Evolutionary conservation across 2,888 invertebrate genomes (phyloP), one percentile per base, ranked within the genome.

Genomic region (Drosophila birchii): DNA sequence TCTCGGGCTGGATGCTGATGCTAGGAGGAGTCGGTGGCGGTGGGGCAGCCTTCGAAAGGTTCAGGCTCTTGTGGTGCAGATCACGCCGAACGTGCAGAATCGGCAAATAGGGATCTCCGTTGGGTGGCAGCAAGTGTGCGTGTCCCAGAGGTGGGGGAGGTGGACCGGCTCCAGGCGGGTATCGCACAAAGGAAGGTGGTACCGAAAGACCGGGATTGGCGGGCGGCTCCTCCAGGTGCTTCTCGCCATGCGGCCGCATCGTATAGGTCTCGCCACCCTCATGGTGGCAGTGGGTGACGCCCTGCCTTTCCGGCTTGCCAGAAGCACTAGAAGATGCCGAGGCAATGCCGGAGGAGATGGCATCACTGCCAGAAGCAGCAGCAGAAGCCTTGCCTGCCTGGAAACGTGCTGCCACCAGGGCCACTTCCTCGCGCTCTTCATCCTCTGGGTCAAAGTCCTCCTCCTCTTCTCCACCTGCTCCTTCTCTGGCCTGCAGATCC

Each of bases 41-140:
- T n/a, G 62, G 62, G 6, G 62, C 69, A 5, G 43, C 59, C 58
- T 86, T 89, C 57, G 79, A 80, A 0, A 88, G 77, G 54, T 83
- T 88, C 45, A 93, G 71, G 82, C 90, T 80, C 45, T 94, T 93
- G 91, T 94, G 94, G 82, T 96, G 94, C 44, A 97, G 93, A 90
- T 97, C 97, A 90, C 96, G 93, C 57, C 97, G 94, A 63, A 97
- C 96, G 89, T 97, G 96, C 45, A 97, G 91, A 84, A 95, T 94
- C 16, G 95, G 95, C 88, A 93, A 86, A 66, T 92, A 93, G n/a
- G 92, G 91, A 75, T 93, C 92, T 0, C 89, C 91, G 2, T 75
- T 81, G 41, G 89, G 78, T 7, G 85, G 68, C 23, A 85, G 44
- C 29, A 85, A n/a, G 61, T 85, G 82, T 0, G 68, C 53, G 44